These are phyloP conservation scores for Drosophila sechellia DNA, from an alignment of 1,140 invertebrate genomes.

Conservation along the genomic window DNA sequence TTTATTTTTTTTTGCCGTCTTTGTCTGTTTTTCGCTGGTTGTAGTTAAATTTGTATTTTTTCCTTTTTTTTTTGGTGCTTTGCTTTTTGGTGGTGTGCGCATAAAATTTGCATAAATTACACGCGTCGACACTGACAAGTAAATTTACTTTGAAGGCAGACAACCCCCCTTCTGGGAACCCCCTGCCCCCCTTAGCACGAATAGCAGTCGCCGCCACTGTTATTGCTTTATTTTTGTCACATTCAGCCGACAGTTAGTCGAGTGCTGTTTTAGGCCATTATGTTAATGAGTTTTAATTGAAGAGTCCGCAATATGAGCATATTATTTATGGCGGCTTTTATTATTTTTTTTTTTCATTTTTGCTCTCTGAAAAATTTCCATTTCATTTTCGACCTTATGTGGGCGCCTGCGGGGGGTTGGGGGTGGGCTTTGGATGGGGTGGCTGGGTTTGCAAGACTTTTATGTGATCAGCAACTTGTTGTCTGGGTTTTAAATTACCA, in stretches of 20 bases:
- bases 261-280: slow-evolving; percentile 60
- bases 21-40: slow-evolving; percentile 36
- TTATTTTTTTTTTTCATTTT: slow-evolving; percentile 12
- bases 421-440: slow-evolving; percentile 1
- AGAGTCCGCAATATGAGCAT: slow-evolving; percentile 45
- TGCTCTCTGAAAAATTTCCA: slow-evolving; percentile 4
- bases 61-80: slow-evolving; percentile 17
- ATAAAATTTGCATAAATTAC: slow-evolving; percentile 81
- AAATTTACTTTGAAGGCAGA: slow-evolving; percentile 42
- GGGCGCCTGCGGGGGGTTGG: slow-evolving; percentile 4
- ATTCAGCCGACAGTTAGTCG: slow-evolving; percentile 25
- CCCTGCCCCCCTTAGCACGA: neutral
- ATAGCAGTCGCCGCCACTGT: neutral
- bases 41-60: slow-evolving; percentile 35
- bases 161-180: neutral
- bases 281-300: slow-evolving; percentile 76
- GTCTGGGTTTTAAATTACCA: slow-evolving; percentile 28
- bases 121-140: slow-evolving; percentile 51
- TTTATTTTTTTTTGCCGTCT: slow-evolving; percentile 17
- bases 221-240: slow-evolving; percentile 47
- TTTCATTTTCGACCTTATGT: slow-evolving; percentile 23
- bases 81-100: slow-evolving; percentile 66
- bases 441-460: slow-evolving; percentile 1
- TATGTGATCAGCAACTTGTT: slow-evolving; percentile 30
- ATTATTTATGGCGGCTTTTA: slow-evolving; percentile 30